phyloP scores from a whole-genome alignment of 2,113 vertebrate species.

The Montifringilla adamsi region DNA sequence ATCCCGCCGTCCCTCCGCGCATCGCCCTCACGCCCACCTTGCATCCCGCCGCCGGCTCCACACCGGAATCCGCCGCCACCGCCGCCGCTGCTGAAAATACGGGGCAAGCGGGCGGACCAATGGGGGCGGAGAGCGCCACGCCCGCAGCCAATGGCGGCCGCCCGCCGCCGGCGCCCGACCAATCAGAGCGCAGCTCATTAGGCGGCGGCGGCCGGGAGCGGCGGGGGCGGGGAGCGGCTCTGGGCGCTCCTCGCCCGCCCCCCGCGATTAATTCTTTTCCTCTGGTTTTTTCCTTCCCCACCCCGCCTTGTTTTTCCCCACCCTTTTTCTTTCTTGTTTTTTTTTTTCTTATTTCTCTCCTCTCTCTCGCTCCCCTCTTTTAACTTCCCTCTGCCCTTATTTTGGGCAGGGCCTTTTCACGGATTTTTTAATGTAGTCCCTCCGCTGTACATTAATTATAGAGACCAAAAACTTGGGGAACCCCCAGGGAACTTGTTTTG shows the following conservation, averaged over 20 bases:
- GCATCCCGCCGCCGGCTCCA: slow-evolving; percentile 76
- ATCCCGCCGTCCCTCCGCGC: not conserved
- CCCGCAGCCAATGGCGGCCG: not conserved
- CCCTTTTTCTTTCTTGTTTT: not conserved
- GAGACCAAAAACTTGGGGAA: not conserved
- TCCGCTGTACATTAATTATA: accelerated
- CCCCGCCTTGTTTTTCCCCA: too few species aligned
- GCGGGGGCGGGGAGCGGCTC: not conserved
- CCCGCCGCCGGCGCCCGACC: slow-evolving; percentile 52
- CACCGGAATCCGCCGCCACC: slow-evolving; percentile 24
- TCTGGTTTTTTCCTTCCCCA: too few species aligned
- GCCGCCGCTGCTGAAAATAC: slow-evolving; percentile 58
- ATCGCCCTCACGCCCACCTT: slow-evolving; percentile 61
- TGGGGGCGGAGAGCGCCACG: slow-evolving; percentile 18
- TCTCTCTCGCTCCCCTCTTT: too few species aligned
- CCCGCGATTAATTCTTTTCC: not conserved
- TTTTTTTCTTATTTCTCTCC: not conserved
- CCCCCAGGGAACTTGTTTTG: not conserved
- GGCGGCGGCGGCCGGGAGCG: not conserved
- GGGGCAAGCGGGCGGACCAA: slow-evolving; percentile 67
- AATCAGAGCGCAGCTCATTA: slow-evolving; percentile 62
- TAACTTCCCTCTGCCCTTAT: not conserved
- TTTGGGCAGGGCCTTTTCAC: not conserved
- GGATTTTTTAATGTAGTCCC: not conserved
- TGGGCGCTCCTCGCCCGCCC: not conserved